A percentile compares a stretch with the other conserved stretches of the same genome.
phyloP scores from a whole-genome alignment of 2,113 vertebrate species.

The Ranitomeya imitator region DNA sequence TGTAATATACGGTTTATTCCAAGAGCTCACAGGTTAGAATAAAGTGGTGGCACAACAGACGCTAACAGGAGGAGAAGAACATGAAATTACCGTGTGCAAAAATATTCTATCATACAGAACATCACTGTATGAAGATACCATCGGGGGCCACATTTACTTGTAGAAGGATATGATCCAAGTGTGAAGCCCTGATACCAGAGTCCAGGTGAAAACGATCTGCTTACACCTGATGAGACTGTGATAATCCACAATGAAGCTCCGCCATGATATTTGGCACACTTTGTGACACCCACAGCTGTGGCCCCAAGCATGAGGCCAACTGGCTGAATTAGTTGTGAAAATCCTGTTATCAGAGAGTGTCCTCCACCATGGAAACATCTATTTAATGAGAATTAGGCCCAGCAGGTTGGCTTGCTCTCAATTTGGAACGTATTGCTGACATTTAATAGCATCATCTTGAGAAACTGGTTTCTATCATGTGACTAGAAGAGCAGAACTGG shows the following conservation, averaged over 20 bases:
- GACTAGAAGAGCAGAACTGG: neutral
- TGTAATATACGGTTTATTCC: too few species aligned
- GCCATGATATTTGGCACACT: neutral
- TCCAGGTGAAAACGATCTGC: conserved; percentile 16
- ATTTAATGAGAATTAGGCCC: conserved; percentile 27
- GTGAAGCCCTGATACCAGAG: neutral
- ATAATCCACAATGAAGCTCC: neutral
- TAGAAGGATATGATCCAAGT: neutral
- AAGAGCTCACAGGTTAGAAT: too few species aligned
- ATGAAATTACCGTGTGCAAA: too few species aligned
- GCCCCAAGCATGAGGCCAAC: neutral
- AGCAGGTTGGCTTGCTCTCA: neutral
- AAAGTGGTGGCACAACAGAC: too few species aligned
- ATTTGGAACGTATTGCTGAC: neutral
- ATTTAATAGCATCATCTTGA: neutral
- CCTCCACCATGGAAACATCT: conserved; percentile 8
- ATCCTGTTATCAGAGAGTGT: neutral
- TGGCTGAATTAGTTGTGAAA: conserved; percentile 1
- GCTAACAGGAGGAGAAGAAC: too few species aligned
- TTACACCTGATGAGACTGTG: neutral
- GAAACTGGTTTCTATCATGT: neutral
- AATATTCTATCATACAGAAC: neutral
- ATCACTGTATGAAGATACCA: neutral
- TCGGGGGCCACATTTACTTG: neutral
- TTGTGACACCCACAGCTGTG: conserved; percentile 12